Evolutionary conservation across 2,113 vertebrate genomes (phyloP), one percentile per base, ranked within the genome.

Genomic region (Nansenia antarctica): DNA sequence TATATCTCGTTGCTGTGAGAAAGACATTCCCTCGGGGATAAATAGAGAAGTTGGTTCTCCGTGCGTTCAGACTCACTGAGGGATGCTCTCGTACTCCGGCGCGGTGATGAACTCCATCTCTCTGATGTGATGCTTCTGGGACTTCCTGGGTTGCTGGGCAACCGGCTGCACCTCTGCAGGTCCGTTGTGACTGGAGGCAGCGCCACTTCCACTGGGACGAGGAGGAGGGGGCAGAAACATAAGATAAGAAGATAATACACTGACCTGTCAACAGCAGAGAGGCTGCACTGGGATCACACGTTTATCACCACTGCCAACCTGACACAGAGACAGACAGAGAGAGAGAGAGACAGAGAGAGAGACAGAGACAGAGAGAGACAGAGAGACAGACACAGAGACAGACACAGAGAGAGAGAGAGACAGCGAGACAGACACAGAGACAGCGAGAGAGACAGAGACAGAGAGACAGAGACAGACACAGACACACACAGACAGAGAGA

Each of bases 11-110:
- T n/a, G n/a, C n/a, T n/a, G n/a, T n/a, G n/a, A n/a, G n/a, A n/a
- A n/a, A n/a, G n/a, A n/a, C n/a, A n/a, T n/a, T n/a, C n/a, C n/a
- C n/a, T n/a, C n/a, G n/a, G n/a, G n/a, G n/a, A n/a, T n/a, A n/a
- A n/a, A n/a, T n/a, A n/a, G n/a, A n/a, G n/a, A n/a, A n/a, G n/a
- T n/a, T n/a, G n/a, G n/a, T n/a, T n/a, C n/a, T n/a, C n/a, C n/a
- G n/a, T n/a, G n/a, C n/a, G n/a, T n/a, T n/a, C n/a, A n/a, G 29
- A 88, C 92, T 88, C 68, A 93, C 91, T 78, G 85, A 72, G 92
- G 92, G 68, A 93, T 90, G 79, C 34, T 70, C 29, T 91, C 90
- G 71, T 89, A 93, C 77, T 92, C 91, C 32, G 75, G 61, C 9
- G 76, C 20, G 0, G 91, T 93, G 83, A 93, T 82, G 0, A 83